These are phyloP conservation scores for Meloidogyne floridensis DNA, from an alignment of 1,140 invertebrate species.

Conservation along the genomic window DNA sequence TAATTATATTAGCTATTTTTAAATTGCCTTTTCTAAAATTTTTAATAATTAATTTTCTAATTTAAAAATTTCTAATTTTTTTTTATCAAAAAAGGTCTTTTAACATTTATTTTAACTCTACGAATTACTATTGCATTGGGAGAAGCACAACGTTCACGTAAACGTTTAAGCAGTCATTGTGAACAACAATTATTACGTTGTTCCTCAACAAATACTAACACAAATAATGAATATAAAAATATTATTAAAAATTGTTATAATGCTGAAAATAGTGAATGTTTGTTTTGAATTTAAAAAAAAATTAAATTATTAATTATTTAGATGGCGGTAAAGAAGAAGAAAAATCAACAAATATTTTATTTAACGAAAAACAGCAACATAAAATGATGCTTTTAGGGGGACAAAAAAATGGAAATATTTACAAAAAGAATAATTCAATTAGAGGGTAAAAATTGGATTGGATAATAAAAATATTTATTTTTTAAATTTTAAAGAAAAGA, in stretches of 20 bases:
- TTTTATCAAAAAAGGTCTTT: slow-evolving; percentile 15
- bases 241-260: neutral
- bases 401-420: neutral
- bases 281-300: neutral
- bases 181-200: slow-evolving; percentile 8
- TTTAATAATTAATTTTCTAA: neutral
- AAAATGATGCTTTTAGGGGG: slow-evolving; percentile 13
- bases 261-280: slow-evolving; percentile 7
- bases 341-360: slow-evolving; percentile 30
- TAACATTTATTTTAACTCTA: slow-evolving; percentile 55
- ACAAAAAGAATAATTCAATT: slow-evolving; percentile 18
- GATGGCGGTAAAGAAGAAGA: slow-evolving; percentile 22
- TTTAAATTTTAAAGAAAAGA: slow-evolving; percentile 47
- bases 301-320: neutral
- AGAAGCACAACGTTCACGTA: slow-evolving; percentile 45
- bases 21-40: no score
- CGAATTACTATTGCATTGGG: slow-evolving; percentile 58
- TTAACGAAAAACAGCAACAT: slow-evolving; percentile 41
- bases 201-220: neutral
- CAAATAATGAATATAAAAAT: neutral
- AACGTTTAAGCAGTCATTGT: slow-evolving; percentile 44
- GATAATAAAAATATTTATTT: no score
- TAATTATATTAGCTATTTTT: no score
- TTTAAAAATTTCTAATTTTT: neutral
- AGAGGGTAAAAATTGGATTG: neutral